Conservation (phyloP, 2,113 vertebrate species). For the Capricornis sumatraensis region DNA sequence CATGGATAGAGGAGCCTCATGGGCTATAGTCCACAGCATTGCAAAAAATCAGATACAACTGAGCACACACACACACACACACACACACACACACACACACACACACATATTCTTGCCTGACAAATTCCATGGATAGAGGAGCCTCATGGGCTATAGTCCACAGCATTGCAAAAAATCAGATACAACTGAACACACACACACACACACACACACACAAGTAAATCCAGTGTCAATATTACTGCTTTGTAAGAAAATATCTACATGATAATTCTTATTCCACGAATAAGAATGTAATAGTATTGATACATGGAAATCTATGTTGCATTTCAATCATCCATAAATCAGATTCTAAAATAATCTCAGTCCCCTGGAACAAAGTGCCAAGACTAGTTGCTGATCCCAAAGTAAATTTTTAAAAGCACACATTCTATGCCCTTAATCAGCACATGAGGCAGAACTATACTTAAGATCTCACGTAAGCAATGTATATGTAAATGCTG, state of each 20-base stretch:
- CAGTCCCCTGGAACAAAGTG: neutral
- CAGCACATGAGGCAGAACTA: neutral
- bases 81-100: neutral
- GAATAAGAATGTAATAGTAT: neutral
- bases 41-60: neutral
- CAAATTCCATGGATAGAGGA: too few species aligned
- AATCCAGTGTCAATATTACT: neutral
- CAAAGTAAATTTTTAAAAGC: neutral
- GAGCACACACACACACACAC: fast-evolving
- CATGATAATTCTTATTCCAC: neutral
- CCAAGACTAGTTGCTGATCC: neutral
- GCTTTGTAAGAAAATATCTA: neutral
- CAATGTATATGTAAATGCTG: neutral
- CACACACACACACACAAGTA: neutral
- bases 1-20: neutral
- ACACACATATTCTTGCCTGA: neutral
- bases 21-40: neutral
- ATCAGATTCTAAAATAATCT: neutral
- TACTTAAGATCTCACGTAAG: neutral
- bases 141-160: too few species aligned
- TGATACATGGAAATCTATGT: neutral
- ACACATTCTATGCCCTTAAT: neutral
- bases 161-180: too few species aligned
- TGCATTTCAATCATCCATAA: neutral
- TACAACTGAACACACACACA: fast-evolving